Evolutionary conservation across 2,113 vertebrate species (phyloP).

Genomic region (Cyphomyrus discorhynchus): DNA sequence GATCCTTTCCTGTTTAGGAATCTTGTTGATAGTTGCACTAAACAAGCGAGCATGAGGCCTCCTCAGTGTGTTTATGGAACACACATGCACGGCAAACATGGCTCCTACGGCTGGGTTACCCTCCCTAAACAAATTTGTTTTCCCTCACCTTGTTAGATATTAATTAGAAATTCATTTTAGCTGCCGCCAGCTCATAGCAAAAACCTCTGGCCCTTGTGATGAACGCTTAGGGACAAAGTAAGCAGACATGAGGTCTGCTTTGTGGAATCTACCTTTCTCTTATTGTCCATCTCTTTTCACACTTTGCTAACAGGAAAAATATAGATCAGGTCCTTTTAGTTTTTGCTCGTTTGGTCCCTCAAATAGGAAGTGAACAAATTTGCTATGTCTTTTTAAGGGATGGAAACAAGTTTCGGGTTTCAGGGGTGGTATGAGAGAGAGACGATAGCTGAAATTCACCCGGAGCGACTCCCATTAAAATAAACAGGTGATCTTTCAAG

Average conservation of each 20-base stretch:
- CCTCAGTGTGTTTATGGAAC: slow-evolving; percentile 41
- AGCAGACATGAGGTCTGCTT: background rate
- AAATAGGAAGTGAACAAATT: background rate
- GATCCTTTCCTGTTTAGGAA: background rate
- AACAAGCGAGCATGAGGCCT: slow-evolving; percentile 39
- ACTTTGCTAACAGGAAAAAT: background rate
- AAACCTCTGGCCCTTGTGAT: slow-evolving; percentile 23
- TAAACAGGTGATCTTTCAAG: background rate
- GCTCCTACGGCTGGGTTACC: slow-evolving; percentile 46
- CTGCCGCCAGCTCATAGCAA: slow-evolving; percentile 31
- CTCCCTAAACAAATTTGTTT: slow-evolving; percentile 39
- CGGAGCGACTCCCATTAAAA: background rate
- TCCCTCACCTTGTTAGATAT: slow-evolving; percentile 42
- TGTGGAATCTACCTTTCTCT: background rate
- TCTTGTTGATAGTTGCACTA: slow-evolving; percentile 27
- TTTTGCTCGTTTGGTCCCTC: background rate
- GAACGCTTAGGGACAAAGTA: slow-evolving; percentile 10
- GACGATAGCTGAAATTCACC: background rate
- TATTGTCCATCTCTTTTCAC: background rate
- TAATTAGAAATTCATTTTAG: slow-evolving; percentile 43
- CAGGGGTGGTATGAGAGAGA: background rate
- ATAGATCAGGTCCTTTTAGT: background rate
- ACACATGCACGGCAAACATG: slow-evolving; percentile 40
- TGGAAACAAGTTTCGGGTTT: background rate
- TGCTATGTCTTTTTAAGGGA: background rate